These are phyloP conservation scores for Ceryle rudis DNA, from an alignment of 2,797 vertebrate genomes.

Conservation along the genomic window DNA sequence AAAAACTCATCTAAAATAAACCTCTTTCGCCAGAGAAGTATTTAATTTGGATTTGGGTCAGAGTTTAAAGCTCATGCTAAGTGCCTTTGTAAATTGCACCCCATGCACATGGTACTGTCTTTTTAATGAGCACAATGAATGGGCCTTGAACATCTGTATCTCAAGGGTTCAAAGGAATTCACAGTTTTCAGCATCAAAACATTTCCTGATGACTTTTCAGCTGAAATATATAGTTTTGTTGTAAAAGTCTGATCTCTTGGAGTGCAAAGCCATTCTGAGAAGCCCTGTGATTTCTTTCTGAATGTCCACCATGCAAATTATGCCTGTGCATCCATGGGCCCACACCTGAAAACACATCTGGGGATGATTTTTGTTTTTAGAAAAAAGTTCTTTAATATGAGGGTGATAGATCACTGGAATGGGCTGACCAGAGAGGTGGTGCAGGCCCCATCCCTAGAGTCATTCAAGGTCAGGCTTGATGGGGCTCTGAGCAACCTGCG, in stretches of 20 bases:
- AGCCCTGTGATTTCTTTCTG: not conserved
- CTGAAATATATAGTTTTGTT: not conserved
- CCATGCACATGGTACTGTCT: fast-evolving
- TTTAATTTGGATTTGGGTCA: constrained; percentile 31
- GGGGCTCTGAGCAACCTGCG: no score
- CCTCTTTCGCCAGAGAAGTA: not conserved
- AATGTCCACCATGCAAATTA: not conserved
- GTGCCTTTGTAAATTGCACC: not conserved
- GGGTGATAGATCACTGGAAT: no score
- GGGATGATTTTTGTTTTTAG: no score
- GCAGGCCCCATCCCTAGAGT: no score
- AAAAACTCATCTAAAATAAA: constrained; percentile 24
- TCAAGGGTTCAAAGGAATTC: not conserved
- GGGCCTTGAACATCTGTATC: not conserved
- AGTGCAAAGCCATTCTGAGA: not conserved
- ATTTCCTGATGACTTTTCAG: not conserved
- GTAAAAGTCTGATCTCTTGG: not conserved
- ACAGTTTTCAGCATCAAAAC: not conserved
- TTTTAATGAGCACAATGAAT: not conserved
- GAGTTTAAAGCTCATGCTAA: not conserved
- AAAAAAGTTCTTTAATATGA: no score
- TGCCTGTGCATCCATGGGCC: no score
- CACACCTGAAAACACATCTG: not conserved
- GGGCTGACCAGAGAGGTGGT: no score
- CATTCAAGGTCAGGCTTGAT: no score